These are phyloP conservation scores for Drosophila kikkawai DNA, from an alignment of 1,140 invertebrate genomes.

Conservation along the genomic window DNA sequence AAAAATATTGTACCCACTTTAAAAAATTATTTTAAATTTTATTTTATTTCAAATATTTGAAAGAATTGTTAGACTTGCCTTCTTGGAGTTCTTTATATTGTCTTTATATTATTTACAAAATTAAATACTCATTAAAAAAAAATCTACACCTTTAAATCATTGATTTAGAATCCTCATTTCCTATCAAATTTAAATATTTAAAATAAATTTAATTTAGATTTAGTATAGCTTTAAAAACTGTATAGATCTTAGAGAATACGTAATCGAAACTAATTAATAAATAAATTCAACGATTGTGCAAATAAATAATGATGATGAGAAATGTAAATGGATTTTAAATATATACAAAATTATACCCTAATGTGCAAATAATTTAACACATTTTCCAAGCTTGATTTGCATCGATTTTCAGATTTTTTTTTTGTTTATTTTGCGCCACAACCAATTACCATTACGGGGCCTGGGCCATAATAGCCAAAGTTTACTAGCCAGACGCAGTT, in stretches of 20 bases:
- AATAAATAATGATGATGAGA: constrained; percentile 59
- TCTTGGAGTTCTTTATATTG: neutral
- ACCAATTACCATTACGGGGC: constrained; percentile 27
- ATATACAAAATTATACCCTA: neutral
- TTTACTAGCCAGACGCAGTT: constrained; percentile 42
- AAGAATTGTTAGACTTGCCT: neutral
- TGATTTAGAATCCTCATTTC: neutral
- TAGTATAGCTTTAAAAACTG: constrained; percentile 36
- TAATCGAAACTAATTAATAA: constrained; percentile 39
- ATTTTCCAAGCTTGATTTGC: constrained; percentile 21
- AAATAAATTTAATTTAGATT: neutral
- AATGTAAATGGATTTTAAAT: constrained; percentile 7
- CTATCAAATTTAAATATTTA: neutral
- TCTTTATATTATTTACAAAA: neutral
- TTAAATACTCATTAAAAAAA: neutral
- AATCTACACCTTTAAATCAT: neutral
- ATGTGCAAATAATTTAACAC: constrained; percentile 24
- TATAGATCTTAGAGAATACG: constrained; percentile 39
- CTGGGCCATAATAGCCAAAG: constrained; percentile 43
- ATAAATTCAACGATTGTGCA: constrained; percentile 42
- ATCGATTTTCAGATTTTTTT: constrained; percentile 36
- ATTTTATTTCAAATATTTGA: neutral
- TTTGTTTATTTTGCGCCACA: constrained; percentile 11
- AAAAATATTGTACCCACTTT: neutral
- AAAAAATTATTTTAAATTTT: neutral